phyloP scores from a whole-genome alignment of 2,113 vertebrate species.

The Erythrolamprus reginae region DNA sequence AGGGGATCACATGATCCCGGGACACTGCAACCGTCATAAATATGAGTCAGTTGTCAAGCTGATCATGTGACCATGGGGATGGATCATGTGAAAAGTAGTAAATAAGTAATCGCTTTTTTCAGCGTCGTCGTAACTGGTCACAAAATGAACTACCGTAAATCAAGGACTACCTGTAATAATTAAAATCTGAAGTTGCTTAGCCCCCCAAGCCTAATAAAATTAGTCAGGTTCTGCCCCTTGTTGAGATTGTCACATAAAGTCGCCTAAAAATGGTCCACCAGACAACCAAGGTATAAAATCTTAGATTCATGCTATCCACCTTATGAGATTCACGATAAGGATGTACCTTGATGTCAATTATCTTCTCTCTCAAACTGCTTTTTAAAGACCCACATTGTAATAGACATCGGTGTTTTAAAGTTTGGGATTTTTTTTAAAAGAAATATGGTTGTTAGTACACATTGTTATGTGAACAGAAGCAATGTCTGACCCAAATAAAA shows the following conservation, averaged over 20 bases:
- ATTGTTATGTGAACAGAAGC: neutral
- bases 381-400: neutral
- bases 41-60: no score
- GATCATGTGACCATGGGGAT: no score
- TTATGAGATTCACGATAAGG: neutral
- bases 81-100: no score
- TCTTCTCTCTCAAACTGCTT: neutral
- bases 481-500: neutral
- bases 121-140: no score
- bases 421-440: neutral
- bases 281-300: neutral
- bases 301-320: neutral
- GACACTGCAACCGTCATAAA: no score
- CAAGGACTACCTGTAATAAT: neutral
- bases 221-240: neutral
- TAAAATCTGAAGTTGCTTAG: neutral
- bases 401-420: neutral
- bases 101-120: no score
- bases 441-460: neutral
- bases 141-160: no score
- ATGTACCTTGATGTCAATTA: neutral
- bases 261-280: neutral
- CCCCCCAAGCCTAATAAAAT: neutral
- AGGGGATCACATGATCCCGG: no score
- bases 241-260: neutral